Evolutionary conservation across 30 jellyfish, hydroid and myxozoan species (phyloP).

Genomic region (Aurelia aurita complex sp. Pacific): DNA sequence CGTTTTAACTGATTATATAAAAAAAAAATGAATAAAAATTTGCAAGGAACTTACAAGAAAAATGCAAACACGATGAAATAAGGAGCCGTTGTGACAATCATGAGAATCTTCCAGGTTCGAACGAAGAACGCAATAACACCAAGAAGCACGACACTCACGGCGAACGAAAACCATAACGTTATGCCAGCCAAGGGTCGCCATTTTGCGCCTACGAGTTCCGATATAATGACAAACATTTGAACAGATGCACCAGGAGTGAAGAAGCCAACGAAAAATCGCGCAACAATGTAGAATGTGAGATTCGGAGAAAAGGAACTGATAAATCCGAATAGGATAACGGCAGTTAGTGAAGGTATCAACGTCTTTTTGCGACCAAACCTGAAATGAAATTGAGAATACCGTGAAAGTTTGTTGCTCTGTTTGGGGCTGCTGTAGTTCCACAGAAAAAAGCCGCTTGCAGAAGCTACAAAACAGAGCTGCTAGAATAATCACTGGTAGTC

Average conservation of each 20-base stretch:
- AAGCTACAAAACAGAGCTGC: too few relatives aligned
- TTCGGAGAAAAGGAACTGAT: conserved; percentile 76
- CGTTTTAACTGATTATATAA: too few relatives aligned
- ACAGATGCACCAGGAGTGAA: conserved; percentile 76
- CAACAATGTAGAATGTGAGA: conserved; percentile 43
- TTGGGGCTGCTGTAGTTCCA: too few relatives aligned
- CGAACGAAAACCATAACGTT: conserved; percentile 62
- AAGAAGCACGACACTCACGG: conserved; percentile 63
- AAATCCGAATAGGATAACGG: conserved; percentile 34
- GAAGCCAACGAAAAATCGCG: conserved; percentile 75
- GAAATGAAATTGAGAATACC: neutral
- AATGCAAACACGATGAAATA: conserved; percentile 53
- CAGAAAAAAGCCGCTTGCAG: too few relatives aligned
- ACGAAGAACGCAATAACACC: conserved; percentile 86
- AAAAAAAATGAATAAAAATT: too few relatives aligned
- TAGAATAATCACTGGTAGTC: too few relatives aligned
- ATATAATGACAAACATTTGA: conserved; percentile 67
- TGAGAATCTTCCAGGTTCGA: conserved; percentile 81
- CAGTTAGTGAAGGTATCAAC: conserved; percentile 59
- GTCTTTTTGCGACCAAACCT: conserved; percentile 80
- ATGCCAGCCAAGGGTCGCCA: conserved; percentile 90
- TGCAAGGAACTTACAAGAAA: conserved; percentile 56
- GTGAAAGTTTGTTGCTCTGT: too few relatives aligned
- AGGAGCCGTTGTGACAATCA: conserved; percentile 78
- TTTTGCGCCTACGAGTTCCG: conserved; percentile 86